Evolutionary conservation across 2,113 vertebrate species (phyloP).

Genomic region (Galeopterus variegatus): DNA sequence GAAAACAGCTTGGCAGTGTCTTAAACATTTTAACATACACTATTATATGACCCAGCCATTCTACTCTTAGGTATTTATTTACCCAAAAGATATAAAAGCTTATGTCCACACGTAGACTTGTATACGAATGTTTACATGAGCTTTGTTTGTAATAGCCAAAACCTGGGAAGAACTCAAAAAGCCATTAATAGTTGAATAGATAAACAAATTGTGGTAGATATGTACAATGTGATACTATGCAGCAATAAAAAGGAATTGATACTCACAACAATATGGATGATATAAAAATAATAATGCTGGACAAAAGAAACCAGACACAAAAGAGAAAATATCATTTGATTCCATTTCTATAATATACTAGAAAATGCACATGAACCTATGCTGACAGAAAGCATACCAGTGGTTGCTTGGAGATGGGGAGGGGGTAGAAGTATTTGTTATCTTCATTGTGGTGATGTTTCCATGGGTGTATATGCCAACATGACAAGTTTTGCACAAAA

Average conservation of each 20-base stretch:
- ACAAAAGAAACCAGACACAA: too few species aligned
- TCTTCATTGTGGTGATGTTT: not conserved
- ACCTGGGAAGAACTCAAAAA: not conserved
- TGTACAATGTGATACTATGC: not conserved
- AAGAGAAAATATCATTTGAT: too few species aligned
- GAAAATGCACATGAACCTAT: not conserved
- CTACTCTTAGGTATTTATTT: too few species aligned
- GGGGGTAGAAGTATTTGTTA: not conserved
- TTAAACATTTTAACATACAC: too few species aligned
- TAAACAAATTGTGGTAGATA: too few species aligned
- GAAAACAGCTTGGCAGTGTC: not conserved
- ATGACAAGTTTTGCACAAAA: not conserved
- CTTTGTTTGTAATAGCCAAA: not conserved
- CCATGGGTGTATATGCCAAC: not conserved
- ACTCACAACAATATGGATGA: too few species aligned
- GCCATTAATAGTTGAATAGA: too few species aligned
- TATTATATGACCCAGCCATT: too few species aligned
- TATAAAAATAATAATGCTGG: too few species aligned
- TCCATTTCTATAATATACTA: too few species aligned
- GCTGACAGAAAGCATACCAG: not conserved
- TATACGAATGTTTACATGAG: not conserved
- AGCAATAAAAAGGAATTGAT: not conserved
- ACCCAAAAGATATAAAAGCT: not conserved
- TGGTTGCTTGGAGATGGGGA: not conserved
- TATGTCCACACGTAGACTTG: not conserved